Conservation (phyloP, 2,888 invertebrate genomes). For the Lymantria monacha region DNA sequence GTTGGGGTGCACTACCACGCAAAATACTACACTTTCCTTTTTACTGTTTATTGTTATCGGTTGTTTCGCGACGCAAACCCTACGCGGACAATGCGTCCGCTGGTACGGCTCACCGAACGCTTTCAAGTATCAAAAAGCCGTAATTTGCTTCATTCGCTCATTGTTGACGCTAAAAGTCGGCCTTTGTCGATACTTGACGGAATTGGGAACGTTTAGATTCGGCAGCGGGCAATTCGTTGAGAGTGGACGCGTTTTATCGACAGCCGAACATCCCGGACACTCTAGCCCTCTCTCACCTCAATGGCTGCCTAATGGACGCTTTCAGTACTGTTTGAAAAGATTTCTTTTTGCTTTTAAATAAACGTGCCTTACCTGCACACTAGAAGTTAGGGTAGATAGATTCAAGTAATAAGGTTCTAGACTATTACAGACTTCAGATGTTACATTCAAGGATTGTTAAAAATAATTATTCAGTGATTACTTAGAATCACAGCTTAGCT, state of each 20-base stretch:
- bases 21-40: conserved; percentile 79
- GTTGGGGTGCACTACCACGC: conserved; percentile 63
- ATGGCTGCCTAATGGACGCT: conserved; percentile 55
- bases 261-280: conserved; percentile 38
- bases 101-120: conserved; percentile 71
- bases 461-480: too few relatives aligned
- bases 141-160: conserved; percentile 79
- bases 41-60: conserved; percentile 80
- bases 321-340: conserved; percentile 47
- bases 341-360: conserved; percentile 39
- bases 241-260: conserved; percentile 65
- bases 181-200: conserved; percentile 76
- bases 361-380: conserved; percentile 14
- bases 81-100: conserved; percentile 64
- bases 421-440: too few relatives aligned
- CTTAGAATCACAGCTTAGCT: too few relatives aligned
- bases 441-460: too few relatives aligned
- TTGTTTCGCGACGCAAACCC: conserved; percentile 80
- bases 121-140: conserved; percentile 77
- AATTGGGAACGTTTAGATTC: conserved; percentile 80
- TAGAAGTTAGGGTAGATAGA: background rate
- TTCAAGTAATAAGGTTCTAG: too few relatives aligned
- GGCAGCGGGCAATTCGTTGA: conserved; percentile 72
- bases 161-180: conserved; percentile 78
- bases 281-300: conserved; percentile 53